Evolutionary conservation across 2,888 invertebrate genomes (phyloP).

Genomic region (Xanthia togata): DNA sequence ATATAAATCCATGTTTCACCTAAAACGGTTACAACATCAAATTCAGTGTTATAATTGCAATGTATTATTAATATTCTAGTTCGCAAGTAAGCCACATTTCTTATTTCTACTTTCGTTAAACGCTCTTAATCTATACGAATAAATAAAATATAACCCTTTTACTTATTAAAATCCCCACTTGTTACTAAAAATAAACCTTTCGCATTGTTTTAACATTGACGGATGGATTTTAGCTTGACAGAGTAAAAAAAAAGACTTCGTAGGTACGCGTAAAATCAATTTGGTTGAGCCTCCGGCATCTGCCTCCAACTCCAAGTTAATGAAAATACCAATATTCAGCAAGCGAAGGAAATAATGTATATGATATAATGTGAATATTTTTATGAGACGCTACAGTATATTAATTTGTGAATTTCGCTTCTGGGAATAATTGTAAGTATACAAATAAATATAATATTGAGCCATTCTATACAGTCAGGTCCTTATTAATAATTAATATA

Average conservation of each 20-base stretch:
- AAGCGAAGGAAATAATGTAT: slow-evolving; percentile 24
- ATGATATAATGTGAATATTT: slow-evolving; percentile 10
- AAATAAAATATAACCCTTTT: background rate
- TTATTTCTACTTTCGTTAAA: too few species aligned
- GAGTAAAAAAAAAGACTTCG: slow-evolving; percentile 10
- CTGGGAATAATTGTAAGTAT: background rate
- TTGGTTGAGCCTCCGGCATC: slow-evolving; percentile 27
- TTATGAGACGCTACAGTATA: background rate
- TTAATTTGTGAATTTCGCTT: slow-evolving; percentile 10
- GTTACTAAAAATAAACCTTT: background rate
- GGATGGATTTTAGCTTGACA: slow-evolving; percentile 16
- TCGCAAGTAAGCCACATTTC: too few species aligned
- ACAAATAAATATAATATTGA: background rate
- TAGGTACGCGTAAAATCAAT: slow-evolving; percentile 40
- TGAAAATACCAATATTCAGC: slow-evolving; percentile 38
- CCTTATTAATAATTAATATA: background rate
- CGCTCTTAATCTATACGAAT: too few species aligned
- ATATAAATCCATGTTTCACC: too few species aligned
- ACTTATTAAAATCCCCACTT: background rate
- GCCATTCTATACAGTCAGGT: background rate
- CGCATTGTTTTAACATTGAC: slow-evolving; percentile 17
- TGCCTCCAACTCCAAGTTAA: slow-evolving; percentile 13
- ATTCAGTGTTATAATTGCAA: too few species aligned
- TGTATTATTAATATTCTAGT: too few species aligned
- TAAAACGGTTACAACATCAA: too few species aligned